A percentile compares a stretch with the other conserved stretches of the same genome.
phyloP scores from a whole-genome alignment of 2,888 invertebrate species.

The Plagodis pulveraria region DNA sequence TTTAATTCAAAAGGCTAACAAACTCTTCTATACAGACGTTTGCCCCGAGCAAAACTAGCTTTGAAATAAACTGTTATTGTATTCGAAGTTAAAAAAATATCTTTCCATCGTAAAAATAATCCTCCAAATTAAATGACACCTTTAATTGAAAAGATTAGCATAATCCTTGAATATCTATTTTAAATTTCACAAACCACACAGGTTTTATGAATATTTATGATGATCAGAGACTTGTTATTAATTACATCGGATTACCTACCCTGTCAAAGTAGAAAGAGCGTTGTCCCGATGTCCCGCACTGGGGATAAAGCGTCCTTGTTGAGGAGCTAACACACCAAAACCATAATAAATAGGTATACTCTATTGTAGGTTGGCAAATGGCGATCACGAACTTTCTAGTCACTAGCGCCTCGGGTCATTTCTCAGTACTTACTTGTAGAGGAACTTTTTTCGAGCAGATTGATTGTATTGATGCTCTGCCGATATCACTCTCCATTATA shows the following conservation, averaged over 20 bases:
- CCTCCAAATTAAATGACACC: neutral
- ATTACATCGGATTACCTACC: slow-evolving; percentile 23
- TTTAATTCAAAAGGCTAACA: too few species aligned
- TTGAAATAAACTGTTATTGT: neutral
- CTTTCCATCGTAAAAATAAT: too few species aligned
- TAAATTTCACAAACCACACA: slow-evolving; percentile 17
- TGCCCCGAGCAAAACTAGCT: neutral
- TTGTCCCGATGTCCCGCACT: slow-evolving; percentile 34
- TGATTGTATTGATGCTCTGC: slow-evolving; percentile 32
- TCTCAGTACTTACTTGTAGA: slow-evolving; percentile 1
- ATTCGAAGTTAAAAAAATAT: too few species aligned
- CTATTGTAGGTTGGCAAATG: slow-evolving; percentile 50
- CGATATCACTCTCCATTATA: slow-evolving; percentile 19
- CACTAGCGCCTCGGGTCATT: slow-evolving; percentile 35
- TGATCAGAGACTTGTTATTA: slow-evolving; percentile 24
- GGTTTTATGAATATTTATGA: slow-evolving; percentile 24
- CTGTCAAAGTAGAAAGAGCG: slow-evolving; percentile 23
- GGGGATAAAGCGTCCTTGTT: slow-evolving; percentile 37
- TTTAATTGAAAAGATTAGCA: slow-evolving; percentile 5
- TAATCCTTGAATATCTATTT: slow-evolving; percentile 12
- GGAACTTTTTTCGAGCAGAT: slow-evolving; percentile 3
- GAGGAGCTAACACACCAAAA: slow-evolving; percentile 44
- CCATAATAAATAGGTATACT: slow-evolving; percentile 33
- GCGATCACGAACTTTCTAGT: slow-evolving; percentile 43
- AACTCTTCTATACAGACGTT: too few species aligned